Evolutionary conservation across 1,140 invertebrate genomes (phyloP).

Genomic region (Doryteuthis pealeii): DNA sequence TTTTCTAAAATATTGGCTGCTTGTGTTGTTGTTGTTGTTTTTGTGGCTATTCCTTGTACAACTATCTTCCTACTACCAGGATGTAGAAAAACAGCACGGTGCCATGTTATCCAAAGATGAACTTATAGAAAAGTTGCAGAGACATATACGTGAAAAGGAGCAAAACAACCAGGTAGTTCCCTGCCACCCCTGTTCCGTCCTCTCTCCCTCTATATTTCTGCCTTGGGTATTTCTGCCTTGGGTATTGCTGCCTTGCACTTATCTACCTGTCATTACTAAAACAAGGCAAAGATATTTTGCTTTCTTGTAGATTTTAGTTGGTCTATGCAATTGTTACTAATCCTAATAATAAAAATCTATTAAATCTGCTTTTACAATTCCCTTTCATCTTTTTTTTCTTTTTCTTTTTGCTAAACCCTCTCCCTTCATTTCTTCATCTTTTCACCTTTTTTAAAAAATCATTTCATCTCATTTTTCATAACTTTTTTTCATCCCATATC

Average conservation of each 20-base stretch:
- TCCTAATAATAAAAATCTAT: neutral
- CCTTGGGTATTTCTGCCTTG: neutral
- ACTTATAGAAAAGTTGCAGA: slow-evolving; percentile 7
- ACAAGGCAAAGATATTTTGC: neutral
- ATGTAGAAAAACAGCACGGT: neutral
- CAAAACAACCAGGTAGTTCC: slow-evolving; percentile 2
- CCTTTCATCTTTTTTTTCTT: too few relatives aligned
- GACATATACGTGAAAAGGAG: neutral
- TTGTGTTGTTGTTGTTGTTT: too few relatives aligned
- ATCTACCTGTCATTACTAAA: neutral
- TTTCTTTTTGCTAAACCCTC: too few relatives aligned
- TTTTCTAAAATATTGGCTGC: too few relatives aligned
- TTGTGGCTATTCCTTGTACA: too few relatives aligned
- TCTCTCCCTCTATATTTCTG: neutral
- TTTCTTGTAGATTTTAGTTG: neutral
- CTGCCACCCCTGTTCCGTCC: neutral
- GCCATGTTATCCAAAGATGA: slow-evolving; percentile 6
- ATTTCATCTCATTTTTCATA: too few relatives aligned
- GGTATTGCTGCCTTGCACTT: neutral
- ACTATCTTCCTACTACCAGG: neutral
- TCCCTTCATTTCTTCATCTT: too few relatives aligned
- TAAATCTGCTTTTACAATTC: too few relatives aligned
- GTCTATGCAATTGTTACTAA: neutral
- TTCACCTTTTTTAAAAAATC: too few relatives aligned
- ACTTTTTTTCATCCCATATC: too few relatives aligned